Evolutionary conservation across 2,888 invertebrate species (phyloP).

Genomic region (Acanthoscelides obtectus): DNA sequence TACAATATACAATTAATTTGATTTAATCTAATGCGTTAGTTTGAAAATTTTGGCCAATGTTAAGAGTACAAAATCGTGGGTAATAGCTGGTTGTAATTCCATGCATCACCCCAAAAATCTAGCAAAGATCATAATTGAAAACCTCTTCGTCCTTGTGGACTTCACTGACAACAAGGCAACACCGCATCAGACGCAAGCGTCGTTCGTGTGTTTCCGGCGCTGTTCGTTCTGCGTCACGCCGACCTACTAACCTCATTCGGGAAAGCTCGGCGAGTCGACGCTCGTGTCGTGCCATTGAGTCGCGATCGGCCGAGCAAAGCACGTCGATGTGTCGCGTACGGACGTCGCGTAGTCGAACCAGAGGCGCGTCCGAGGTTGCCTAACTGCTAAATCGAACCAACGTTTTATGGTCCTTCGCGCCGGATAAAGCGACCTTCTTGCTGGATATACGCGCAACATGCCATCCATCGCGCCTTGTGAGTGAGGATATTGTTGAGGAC

Average conservation of each 20-base stretch:
- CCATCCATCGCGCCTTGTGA: background rate
- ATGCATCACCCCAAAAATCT: too few relatives aligned
- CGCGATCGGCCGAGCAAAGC: slow-evolving; percentile 31
- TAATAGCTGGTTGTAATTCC: too few relatives aligned
- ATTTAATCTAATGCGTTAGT: too few relatives aligned
- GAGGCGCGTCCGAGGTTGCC: background rate
- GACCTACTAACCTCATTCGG: slow-evolving; percentile 66
- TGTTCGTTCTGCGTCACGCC: slow-evolving; percentile 54
- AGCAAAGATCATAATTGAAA: background rate
- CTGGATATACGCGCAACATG: background rate
- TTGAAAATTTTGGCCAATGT: too few relatives aligned
- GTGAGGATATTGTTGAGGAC: background rate
- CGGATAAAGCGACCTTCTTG: background rate
- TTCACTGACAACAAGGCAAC: background rate
- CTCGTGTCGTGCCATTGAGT: slow-evolving; percentile 40
- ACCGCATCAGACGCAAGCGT: slow-evolving; percentile 30
- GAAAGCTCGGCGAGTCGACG: slow-evolving; percentile 28
- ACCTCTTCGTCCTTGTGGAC: background rate
- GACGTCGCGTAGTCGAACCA: slow-evolving; percentile 16
- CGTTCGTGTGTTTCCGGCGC: slow-evolving; percentile 67
- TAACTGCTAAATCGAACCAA: background rate
- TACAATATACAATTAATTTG: too few relatives aligned
- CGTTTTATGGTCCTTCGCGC: background rate
- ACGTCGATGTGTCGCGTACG: background rate
- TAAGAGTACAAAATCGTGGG: too few relatives aligned